phyloP scores from a whole-genome alignment of 2,888 invertebrate genomes.

The Prenolepis imparis region DNA sequence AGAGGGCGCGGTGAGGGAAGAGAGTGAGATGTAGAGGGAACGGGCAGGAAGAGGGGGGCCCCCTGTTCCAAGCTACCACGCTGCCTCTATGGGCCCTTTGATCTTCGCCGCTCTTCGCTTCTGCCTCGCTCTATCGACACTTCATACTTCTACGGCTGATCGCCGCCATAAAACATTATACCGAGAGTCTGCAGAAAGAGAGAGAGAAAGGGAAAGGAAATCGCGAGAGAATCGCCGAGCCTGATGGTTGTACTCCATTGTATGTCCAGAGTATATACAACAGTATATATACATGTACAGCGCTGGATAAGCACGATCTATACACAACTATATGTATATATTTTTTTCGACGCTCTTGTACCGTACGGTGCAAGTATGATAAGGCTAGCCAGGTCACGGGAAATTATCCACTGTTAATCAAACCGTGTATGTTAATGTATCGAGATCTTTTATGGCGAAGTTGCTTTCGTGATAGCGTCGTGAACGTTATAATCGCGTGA shows the following conservation, averaged over 20 bases:
- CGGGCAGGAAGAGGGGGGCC: slow-evolving; percentile 32
- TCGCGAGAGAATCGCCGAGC: slow-evolving; percentile 61
- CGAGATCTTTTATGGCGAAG: slow-evolving; percentile 40
- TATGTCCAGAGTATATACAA: slow-evolving; percentile 73
- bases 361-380: slow-evolving; percentile 34
- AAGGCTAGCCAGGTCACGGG: slow-evolving; percentile 32
- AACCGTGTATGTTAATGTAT: slow-evolving; percentile 37
- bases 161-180: slow-evolving; percentile 86
- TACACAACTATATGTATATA: slow-evolving; percentile 21
- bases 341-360: slow-evolving; percentile 46
- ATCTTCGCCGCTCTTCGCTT: slow-evolving; percentile 85
- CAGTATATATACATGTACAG: slow-evolving; percentile 55
- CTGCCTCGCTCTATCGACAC: slow-evolving; percentile 86
- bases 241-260: slow-evolving; percentile 76
- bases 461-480: slow-evolving; percentile 38
- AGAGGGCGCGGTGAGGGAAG: slow-evolving; percentile 48
- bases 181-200: slow-evolving; percentile 74
- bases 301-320: slow-evolving; percentile 8
- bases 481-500: slow-evolving; percentile 43
- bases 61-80: slow-evolving; percentile 79
- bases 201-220: slow-evolving; percentile 35
- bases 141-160: slow-evolving; percentile 86
- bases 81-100: slow-evolving; percentile 83
- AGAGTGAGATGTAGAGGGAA: slow-evolving; percentile 43
- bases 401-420: slow-evolving; percentile 43